phyloP scores from a whole-genome alignment of 2,888 invertebrate species.

The Petrolisthes manimaculis region DNA sequence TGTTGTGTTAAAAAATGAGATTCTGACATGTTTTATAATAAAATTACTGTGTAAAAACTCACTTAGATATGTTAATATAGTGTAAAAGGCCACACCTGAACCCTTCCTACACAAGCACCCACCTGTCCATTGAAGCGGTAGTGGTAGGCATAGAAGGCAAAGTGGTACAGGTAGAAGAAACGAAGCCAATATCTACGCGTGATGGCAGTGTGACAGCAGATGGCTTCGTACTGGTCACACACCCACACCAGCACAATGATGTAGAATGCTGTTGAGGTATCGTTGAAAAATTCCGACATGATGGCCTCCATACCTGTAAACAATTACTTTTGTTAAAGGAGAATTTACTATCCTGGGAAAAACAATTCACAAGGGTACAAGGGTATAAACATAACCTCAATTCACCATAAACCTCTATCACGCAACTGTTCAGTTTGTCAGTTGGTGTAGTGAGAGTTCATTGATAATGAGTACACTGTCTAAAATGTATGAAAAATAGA shows the following conservation, averaged over 20 bases:
- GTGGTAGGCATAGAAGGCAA: constrained; percentile 99
- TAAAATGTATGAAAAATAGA: too few species aligned
- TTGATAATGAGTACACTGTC: too few species aligned
- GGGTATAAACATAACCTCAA: too few species aligned
- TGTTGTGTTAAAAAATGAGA: too few species aligned
- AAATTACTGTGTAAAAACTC: too few species aligned
- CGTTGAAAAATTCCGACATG: constrained; percentile 99
- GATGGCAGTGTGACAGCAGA: constrained; percentile 95
- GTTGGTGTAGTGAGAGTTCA: too few species aligned
- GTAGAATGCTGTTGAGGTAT: constrained; percentile 97
- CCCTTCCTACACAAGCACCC: neutral
- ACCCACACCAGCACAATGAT: constrained; percentile 99
- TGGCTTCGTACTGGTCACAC: constrained; percentile 98
- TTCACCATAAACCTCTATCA: too few species aligned
- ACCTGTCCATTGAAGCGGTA: constrained; percentile 96
- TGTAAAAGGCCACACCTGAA: neutral
- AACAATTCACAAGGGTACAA: too few species aligned
- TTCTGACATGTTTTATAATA: too few species aligned
- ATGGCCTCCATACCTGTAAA: constrained; percentile 98
- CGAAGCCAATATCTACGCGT: constrained; percentile 97
- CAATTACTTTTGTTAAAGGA: neutral
- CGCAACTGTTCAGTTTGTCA: too few species aligned
- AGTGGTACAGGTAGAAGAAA: constrained; percentile 99
- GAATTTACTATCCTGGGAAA: too few species aligned
- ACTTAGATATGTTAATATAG: too few species aligned